Base-by-base conservation (phyloP, 2,888 invertebrate genomes). In the Drosophila siamana region DNA sequence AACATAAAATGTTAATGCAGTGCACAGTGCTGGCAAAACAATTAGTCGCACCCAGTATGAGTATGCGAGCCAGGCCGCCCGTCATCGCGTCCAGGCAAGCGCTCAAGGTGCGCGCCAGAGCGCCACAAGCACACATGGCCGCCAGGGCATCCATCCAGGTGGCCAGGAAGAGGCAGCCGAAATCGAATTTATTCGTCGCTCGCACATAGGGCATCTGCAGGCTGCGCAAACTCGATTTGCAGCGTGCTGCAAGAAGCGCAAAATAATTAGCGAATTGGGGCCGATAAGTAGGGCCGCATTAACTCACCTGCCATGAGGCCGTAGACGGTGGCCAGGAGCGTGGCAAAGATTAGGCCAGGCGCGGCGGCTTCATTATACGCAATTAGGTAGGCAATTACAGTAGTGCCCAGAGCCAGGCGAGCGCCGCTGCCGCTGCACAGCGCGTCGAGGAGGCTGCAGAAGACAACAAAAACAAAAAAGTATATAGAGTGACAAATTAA, bases 41-140 rank as follows among this genome's bases (percentile, higher is more conserved):
- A 66, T 61, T 64, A 13, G 56, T 36, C 44, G 16, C 60, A 90
- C 93, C 94, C 74, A 94, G 91, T 68, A 94, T 92, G 80, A 93
- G 93, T 65, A 93, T 93, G 68, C 93, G 92, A 41, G 94, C 93
- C 80, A 93, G 88, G 13, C 93, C 93, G 44, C 93, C 93, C 56
- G 93, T 94, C 91, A 94, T 93, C 72, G 94, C 94, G 88, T 94
- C 94, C 69, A 94, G 91, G 30, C 94, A 94, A 47, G 93, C 93
- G 73, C 94, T 94, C n/a, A 94, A 90, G 0, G 94, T 93, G 47
- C 94, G 91, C 43, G 94, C 93, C 67, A 94, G 92, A 1, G 93
- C 93, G 0, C 93, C 93, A 69, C 93, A 93, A 40, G 94, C 93
- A 64, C 93, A 92, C 84, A 94, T 88, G 75, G 93, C 91, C 38